Evolutionary conservation across 2,113 vertebrate genomes (phyloP).

Genomic region (Aegithalos caudatus): DNA sequence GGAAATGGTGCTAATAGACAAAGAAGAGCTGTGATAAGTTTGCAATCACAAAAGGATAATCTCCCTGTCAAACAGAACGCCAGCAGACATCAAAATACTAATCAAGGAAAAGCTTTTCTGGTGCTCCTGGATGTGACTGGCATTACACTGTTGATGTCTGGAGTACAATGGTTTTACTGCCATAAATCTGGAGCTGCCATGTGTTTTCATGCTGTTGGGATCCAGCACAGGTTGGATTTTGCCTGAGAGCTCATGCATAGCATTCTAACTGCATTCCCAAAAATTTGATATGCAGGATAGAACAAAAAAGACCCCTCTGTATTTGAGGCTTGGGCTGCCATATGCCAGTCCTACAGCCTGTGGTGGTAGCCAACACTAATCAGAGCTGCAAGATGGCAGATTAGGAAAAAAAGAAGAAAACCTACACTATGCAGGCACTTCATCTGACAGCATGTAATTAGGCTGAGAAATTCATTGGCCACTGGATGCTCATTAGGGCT

Average conservation of each 20-base stretch:
- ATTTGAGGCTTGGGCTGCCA: neutral
- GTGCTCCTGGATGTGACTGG: neutral
- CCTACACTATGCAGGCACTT: neutral
- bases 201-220: neutral
- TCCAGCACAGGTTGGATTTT: neutral
- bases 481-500: neutral
- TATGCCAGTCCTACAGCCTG: neutral
- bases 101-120: neutral
- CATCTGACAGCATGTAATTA: neutral
- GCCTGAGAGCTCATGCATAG: neutral
- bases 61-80: neutral
- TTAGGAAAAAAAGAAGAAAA: neutral
- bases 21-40: neutral
- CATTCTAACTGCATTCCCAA: neutral
- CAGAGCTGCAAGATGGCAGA: neutral
- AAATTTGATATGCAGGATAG: neutral
- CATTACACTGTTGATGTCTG: neutral
- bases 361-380: neutral
- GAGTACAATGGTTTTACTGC: neutral
- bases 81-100: conserved; percentile 19
- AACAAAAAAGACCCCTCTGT: neutral
- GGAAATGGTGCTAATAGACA: neutral
- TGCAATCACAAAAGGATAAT: neutral
- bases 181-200: neutral
- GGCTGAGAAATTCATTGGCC: neutral